Base-by-base conservation (phyloP, 2,113 vertebrate genomes). In the Pogona vitticeps region DNA sequence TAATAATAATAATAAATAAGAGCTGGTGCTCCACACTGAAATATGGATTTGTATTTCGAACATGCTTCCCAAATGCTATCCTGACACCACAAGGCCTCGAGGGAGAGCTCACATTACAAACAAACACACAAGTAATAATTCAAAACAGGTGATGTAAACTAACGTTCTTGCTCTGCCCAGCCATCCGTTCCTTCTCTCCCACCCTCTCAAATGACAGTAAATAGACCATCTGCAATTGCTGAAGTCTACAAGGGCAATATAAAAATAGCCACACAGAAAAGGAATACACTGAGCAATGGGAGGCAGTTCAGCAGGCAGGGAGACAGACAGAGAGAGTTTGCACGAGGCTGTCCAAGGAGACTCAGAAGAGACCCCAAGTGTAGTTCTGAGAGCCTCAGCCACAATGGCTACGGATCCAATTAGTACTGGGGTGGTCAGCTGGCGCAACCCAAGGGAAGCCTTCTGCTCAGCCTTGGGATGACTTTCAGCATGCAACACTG, bases 201-300 rank as follows among this genome's bases (percentile, higher is more conserved):
- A 9, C 67, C 15, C n/a, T 76, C 38, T 38, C 76, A 28, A 6
- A 23, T 31, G 15, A 56, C 3, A 2, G 40, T n/a, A 8, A 52
- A 65, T 72, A 63, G 58, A 73, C 76, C 59, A 15, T 33, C 68
- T 56, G 82, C 67, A 71, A 73, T 52, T 56, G 31, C 58, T 46
- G 67, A n/a, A 72, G 56, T 56, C 59, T 56, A 26, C 76, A 80
- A 89, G 87, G 31, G 40, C 59, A 31, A 76, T n/a, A 31, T 58
- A 89, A 85, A 85, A 85, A 85, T 85, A 89, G 88, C 52, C 10
- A 12, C 38, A 26, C 42, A 28, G 77, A 85, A 89, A 85, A 38
- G 26, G 83, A 82, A 85, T 68, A 46, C 59, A 70, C 58, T 81
- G 88, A 81, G 70, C 72, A 1, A 23, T 20, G 61, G 61, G 56